Evolutionary conservation across 92 coral and sea anemone genomes (phyloP).

Genomic region (Chrysogorgia sp.): DNA sequence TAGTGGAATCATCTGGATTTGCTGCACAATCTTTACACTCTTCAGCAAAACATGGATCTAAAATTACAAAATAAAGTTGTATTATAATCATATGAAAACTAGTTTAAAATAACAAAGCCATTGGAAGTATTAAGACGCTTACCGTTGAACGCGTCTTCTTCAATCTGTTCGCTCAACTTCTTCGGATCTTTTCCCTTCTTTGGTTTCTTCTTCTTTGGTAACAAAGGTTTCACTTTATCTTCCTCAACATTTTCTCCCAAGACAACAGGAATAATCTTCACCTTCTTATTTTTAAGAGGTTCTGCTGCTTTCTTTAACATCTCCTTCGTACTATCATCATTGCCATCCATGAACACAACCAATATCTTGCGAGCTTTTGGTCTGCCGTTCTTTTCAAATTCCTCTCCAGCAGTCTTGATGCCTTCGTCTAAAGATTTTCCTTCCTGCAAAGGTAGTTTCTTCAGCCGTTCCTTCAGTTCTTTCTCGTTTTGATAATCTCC

Average conservation of each 20-base stretch:
- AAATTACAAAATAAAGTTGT: background rate
- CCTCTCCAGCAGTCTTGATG: slow-evolving; percentile 50
- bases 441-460: slow-evolving; percentile 47
- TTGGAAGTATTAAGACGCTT: slow-evolving; percentile 5
- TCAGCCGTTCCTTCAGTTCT: slow-evolving; percentile 56
- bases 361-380: slow-evolving; percentile 61
- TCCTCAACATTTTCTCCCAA: slow-evolving; percentile 58
- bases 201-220: slow-evolving; percentile 69
- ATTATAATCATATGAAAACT: background rate
- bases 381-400: slow-evolving; percentile 52
- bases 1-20: slow-evolving; percentile 38
- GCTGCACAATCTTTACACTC: slow-evolving; percentile 41
- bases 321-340: slow-evolving; percentile 54
- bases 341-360: slow-evolving; percentile 58
- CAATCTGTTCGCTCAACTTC: slow-evolving; percentile 65
- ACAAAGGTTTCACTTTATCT: slow-evolving; percentile 55
- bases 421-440: slow-evolving; percentile 45
- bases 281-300: slow-evolving; percentile 48
- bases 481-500: slow-evolving; percentile 64
- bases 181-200: slow-evolving; percentile 59
- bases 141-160: slow-evolving; percentile 77
- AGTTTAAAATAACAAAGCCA: background rate
- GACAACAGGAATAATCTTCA: slow-evolving; percentile 60
- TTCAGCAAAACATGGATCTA: slow-evolving; percentile 41
- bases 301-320: slow-evolving; percentile 42